These are phyloP conservation scores for Holothuria leucospilota DNA, from an alignment of 53 echinoderm and acorn worm genomes.

Conservation along the genomic window DNA sequence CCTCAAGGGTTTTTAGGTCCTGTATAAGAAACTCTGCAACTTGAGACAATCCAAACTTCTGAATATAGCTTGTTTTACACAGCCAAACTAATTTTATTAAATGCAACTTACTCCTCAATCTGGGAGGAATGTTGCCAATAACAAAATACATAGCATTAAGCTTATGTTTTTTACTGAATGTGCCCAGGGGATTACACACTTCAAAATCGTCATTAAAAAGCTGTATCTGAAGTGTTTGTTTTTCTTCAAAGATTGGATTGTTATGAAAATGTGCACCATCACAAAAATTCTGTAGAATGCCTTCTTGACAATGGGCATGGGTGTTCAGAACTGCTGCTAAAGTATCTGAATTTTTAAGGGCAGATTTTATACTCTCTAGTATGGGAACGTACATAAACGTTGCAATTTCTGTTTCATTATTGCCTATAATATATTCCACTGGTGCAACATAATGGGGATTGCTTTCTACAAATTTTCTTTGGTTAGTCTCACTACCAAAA, in stretches of 20 bases:
- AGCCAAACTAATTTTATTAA: conserved; percentile 13
- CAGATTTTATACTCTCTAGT: background rate
- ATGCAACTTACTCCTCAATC: background rate
- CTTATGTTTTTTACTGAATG: conserved; percentile 17
- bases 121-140: conserved; percentile 18
- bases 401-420: background rate
- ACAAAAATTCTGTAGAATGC: conserved; percentile 6
- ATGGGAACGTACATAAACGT: background rate
- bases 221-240: background rate
- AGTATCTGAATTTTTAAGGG: background rate
- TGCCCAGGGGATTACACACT: conserved; percentile 9
- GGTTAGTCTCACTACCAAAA: conserved; percentile 6
- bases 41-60: background rate
- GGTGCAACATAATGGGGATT: conserved; percentile 1
- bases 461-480: background rate
- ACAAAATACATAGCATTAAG: conserved; percentile 31
- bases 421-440: background rate
- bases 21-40: conserved; percentile 13
- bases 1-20: background rate
- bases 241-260: conserved; percentile 15
- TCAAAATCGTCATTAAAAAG: conserved; percentile 29
- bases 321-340: background rate
- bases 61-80: background rate
- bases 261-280: conserved; percentile 1
- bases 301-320: background rate